Evolutionary conservation across 2,113 vertebrate species (phyloP).

Genomic region (Seriola dumerili): DNA sequence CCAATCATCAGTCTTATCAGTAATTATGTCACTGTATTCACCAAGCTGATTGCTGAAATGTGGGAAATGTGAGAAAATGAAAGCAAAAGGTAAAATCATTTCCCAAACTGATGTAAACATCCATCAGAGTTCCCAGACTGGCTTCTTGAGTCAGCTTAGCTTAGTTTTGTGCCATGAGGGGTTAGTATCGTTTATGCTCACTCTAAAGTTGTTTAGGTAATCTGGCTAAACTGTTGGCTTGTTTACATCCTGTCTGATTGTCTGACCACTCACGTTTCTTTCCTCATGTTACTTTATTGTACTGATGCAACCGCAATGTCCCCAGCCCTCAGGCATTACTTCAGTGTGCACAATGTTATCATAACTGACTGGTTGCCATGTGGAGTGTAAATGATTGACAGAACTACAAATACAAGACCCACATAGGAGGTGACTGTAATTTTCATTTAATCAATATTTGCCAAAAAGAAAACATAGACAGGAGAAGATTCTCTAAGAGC

Average conservation of each 20-base stretch:
- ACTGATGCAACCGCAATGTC: not conserved
- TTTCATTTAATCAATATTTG: too few species aligned
- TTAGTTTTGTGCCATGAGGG: not conserved
- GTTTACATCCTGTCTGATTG: slow-evolving; percentile 21
- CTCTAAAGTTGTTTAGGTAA: not conserved
- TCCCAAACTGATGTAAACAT: too few species aligned
- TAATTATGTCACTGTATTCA: too few species aligned
- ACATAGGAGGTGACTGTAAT: not conserved
- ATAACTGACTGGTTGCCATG: not conserved
- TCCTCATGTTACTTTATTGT: not conserved
- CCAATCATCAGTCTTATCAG: not conserved
- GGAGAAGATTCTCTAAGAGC: too few species aligned
- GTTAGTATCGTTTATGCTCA: not conserved
- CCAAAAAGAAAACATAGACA: too few species aligned
- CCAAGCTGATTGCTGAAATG: too few species aligned
- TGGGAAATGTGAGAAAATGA: not conserved
- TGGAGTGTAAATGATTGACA: not conserved
- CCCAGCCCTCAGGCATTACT: not conserved
- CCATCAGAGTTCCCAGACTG: not conserved
- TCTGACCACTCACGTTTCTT: not conserved
- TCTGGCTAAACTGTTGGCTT: not conserved
- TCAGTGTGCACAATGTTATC: not conserved
- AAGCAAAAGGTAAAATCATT: not conserved
- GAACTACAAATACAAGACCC: not conserved
- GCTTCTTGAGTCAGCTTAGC: too few species aligned